Base-by-base conservation (phyloP, 2,888 invertebrate genomes). In the Scaptodrosophila latifasciaeformis region DNA sequence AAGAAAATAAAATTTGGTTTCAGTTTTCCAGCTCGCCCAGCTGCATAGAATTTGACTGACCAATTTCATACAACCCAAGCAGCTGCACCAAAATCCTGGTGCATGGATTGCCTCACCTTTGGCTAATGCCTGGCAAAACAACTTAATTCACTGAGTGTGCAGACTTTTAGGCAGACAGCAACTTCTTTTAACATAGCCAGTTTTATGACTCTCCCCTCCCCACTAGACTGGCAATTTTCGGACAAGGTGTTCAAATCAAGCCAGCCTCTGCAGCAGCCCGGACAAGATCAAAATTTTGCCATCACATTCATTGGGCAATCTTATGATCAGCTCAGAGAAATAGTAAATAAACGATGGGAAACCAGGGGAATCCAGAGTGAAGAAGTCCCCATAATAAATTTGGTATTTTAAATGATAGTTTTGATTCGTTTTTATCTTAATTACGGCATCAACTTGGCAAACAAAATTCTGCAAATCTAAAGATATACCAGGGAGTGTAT, bases 111-210 rank as follows among this genome's bases (percentile, higher is more conserved):
- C 10, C 37, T 18, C 31, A 31, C 4, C 31, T 31, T 31, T 45
- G 60, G 55, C 79, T 71, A 78, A 79, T 76, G 63, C 70, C 70
- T 54, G 53, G 64, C 80, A 72, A 61, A 79, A 72, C 80, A 70
- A 74, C 72, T 72, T 79, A 79, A 79, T 72, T 56, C 71, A 71
- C 50, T 44, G 51, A 21, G 27, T 45, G 67, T 63, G 56, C 65
- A 59, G 63, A 60, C 60, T 51, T 42, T 7, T 42, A 17, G 54
- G 65, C 66, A 60, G 7, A 44, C 43, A 27, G 31, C 34, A 43
- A 48, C 21, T n/a, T n/a, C 37, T 31, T 45, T n/a, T n/a, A n/a
- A n/a, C n/a, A n/a, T n/a, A n/a, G n/a, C n/a, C n/a, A n/a, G n/a
- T n/a, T n/a, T n/a, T n/a, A n/a, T n/a, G n/a, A n/a, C n/a, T n/a